phyloP scores from a whole-genome alignment of 2,113 vertebrate genomes.

The Rhinoptilus africanus region DNA sequence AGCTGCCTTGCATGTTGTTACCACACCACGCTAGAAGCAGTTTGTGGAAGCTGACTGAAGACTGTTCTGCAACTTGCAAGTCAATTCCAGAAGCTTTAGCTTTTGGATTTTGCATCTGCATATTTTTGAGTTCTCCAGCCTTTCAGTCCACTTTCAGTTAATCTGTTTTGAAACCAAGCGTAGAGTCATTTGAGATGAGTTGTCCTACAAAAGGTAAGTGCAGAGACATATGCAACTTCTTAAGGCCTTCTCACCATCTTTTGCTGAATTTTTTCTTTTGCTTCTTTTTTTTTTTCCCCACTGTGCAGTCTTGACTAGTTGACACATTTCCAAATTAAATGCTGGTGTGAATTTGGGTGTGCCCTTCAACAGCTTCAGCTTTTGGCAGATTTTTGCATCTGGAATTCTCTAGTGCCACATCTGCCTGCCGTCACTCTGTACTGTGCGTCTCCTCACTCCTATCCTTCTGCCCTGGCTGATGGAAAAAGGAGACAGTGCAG shows the following conservation, averaged over 20 bases:
- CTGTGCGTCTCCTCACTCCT: background rate
- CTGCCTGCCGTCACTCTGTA: background rate
- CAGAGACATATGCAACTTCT: background rate
- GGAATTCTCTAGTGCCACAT: background rate
- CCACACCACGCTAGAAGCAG: background rate
- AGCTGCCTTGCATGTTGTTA: background rate
- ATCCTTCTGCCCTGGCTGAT: background rate
- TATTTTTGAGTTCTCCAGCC: background rate
- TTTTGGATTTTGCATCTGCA: background rate
- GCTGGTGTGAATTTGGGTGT: background rate
- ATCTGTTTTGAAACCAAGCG: background rate
- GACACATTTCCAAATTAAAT: background rate
- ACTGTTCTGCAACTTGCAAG: background rate
- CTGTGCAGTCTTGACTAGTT: background rate
- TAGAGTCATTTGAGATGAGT: background rate
- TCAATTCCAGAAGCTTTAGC: background rate
- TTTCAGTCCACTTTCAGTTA: background rate
- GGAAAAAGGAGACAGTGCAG: background rate
- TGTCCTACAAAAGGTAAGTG: background rate
- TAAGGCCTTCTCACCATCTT: background rate
- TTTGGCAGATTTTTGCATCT: background rate
- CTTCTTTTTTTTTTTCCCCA: background rate
- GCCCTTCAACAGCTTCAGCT: background rate
- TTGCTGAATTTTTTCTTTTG: background rate
- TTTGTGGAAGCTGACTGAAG: background rate